Base-by-base conservation (phyloP, 2,113 vertebrate genomes). In the Oreochromis niloticus region DNA sequence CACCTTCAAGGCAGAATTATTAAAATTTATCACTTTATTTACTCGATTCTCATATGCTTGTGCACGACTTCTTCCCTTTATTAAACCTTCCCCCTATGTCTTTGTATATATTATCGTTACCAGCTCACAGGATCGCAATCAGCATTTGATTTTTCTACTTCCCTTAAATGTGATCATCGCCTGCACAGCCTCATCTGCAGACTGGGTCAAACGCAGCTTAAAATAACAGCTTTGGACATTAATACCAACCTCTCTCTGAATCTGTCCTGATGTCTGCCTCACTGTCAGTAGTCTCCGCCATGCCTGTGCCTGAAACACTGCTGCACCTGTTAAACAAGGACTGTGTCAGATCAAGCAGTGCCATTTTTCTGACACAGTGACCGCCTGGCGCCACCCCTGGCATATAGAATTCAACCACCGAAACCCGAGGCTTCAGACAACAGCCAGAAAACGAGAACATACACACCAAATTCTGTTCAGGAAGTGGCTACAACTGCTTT, bases 361-460 rank as follows among this genome's bases (percentile, higher is more conserved):
- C 43, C 46, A 32, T n/a, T 32, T 46, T 43, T 34, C 32, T 34
- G 73, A 32, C 27, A 78, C 24, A n/a, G 17, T n/a, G 46, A 52
- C 73, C 4, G 10, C 73, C 17, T 7, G 48, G 10, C 1, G 3
- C 73, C 10, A n/a, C 27, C 27, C 5, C 30, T 9, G 2, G 43
- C 71, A 32, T 50, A 50, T 39, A 81, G 36, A 63, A 56, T 84
- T 85, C n/a, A 71, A 12, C 81, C 73, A 87, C 81, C 68, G 71
- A 91, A 84, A 88, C 80, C 82, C 48, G n/a, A 88, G 41, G 48
- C 61, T 32, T 36, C n/a, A 80, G 59, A 41, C 82, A 89, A 61
- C 46, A 54, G 83, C 34, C 55, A 87, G 63, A 93, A 90, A 68
- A 91, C 61, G 88, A 82, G 82, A 84, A 93, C 80, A 27, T 87